Base-by-base conservation (phyloP, 2,797 vertebrate species). In the Phoeniculus purpureus region DNA sequence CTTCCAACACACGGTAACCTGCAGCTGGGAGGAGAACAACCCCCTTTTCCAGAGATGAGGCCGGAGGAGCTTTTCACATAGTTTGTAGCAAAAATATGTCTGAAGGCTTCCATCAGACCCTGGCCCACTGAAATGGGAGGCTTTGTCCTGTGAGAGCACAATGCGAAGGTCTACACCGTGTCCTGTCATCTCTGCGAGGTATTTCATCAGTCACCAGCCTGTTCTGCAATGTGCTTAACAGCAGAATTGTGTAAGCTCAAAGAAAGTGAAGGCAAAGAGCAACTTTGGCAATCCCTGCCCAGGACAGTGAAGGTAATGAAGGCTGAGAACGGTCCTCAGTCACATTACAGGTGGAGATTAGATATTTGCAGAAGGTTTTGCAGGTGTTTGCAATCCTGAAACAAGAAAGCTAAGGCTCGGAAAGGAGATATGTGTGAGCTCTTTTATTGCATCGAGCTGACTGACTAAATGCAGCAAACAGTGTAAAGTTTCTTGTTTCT, bases 241-340 rank as follows among this genome's bases (percentile, higher is more conserved):
- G 59, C 67, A 73, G 20, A 72, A 31, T 96, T 97, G 93, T 81
- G 90, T 87, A 96, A 96, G 23, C 85, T 68, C 91, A 95, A 90
- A 84, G 91, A 96, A 92, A 97, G 92, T 45, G 75, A 94, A 96
- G 94, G 90, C 94, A 95, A 96, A 97, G 95, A 95, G 89, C 94
- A 92, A 91, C 81, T 95, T 94, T 93, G 88, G 95, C 86, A 96
- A 95, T 93, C 75, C 32, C 40, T 71, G 68, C 52, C 43, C 73
- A n/a, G 92, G 71, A 90, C 85, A 85, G 77, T 8, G 43, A 68
- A 88, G 55, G 62, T 84, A 85, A 76, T 29, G 61, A 77, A 84
- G 76, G 31, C 83, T 78, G 77, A 83, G 56, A 86, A 78, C 6
- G 15, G 66, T 81, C 74, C 60, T 78, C 77, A 55, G 40, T 22